Conservation (phyloP, 2,888 invertebrate species). For the Crioceris asparagi region DNA sequence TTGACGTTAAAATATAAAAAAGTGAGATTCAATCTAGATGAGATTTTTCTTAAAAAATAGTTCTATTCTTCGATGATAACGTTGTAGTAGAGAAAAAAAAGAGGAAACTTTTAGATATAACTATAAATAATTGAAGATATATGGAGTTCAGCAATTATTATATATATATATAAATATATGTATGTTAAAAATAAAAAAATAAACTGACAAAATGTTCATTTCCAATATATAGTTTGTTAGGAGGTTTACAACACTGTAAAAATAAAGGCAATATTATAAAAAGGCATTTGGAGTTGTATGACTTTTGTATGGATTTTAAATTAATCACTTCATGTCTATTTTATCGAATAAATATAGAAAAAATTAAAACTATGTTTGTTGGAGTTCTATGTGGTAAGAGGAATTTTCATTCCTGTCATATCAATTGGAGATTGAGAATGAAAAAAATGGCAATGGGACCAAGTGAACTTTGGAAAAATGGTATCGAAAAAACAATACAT, state of each 20-base stretch:
- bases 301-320: too few species aligned
- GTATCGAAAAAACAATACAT: too few species aligned
- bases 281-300: too few species aligned
- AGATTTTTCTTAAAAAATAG: slow-evolving; percentile 28
- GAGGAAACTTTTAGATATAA: background rate
- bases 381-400: too few species aligned
- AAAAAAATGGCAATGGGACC: too few species aligned
- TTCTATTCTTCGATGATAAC: slow-evolving; percentile 4
- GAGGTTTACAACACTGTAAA: slow-evolving; percentile 35
- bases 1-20: slow-evolving; percentile 39
- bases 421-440: too few species aligned
- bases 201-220: slow-evolving; percentile 3
- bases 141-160: slow-evolving; percentile 18
- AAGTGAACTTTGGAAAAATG: too few species aligned
- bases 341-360: too few species aligned
- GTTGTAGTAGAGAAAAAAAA: slow-evolving; percentile 12
- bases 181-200: slow-evolving; percentile 10
- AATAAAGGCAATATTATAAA: slow-evolving; percentile 44
- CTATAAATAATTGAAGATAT: background rate
- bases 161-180: slow-evolving; percentile 8
- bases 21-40: slow-evolving; percentile 45
- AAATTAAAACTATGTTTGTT: too few species aligned
- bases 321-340: too few species aligned
- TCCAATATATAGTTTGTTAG: slow-evolving; percentile 13
- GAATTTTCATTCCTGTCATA: too few species aligned